These are phyloP conservation scores for Morphnarchus princeps DNA, from an alignment of 2,113 vertebrate genomes.

Conservation along the genomic window DNA sequence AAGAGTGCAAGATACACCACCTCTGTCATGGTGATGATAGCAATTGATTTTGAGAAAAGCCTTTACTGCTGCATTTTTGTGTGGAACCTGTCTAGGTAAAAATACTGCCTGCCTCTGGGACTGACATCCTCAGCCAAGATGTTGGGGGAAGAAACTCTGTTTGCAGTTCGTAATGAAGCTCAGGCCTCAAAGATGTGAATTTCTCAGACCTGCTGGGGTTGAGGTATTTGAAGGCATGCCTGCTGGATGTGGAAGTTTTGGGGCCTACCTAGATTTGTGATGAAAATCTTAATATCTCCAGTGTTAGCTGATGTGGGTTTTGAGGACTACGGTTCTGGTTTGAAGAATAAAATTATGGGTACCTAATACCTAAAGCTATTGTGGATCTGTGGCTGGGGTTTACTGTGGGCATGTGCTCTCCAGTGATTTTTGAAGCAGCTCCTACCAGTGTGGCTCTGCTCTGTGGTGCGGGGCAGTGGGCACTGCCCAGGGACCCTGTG, in stretches of 20 bases:
- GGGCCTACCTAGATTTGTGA: background rate
- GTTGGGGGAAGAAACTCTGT: background rate
- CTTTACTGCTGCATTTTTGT: background rate
- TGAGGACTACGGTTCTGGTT: background rate
- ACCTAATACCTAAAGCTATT: background rate
- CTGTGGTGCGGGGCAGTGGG: accelerated
- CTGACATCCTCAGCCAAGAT: background rate
- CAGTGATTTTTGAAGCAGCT: background rate
- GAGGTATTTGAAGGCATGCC: background rate
- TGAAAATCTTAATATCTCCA: background rate
- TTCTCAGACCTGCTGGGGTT: background rate
- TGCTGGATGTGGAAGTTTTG: background rate
- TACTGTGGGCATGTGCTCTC: background rate
- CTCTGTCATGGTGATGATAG: background rate
- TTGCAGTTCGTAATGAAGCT: background rate
- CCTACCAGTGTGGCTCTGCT: background rate
- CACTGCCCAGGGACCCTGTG: background rate
- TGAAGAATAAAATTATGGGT: background rate
- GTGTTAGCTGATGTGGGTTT: background rate
- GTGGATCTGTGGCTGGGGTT: background rate
- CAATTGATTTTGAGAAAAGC: background rate
- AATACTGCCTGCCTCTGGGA: background rate
- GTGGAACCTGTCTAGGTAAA: background rate
- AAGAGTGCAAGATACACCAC: background rate
- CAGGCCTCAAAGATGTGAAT: background rate